phyloP scores from a whole-genome alignment of 2,888 invertebrate species.

The Limnephilus lunatus region DNA sequence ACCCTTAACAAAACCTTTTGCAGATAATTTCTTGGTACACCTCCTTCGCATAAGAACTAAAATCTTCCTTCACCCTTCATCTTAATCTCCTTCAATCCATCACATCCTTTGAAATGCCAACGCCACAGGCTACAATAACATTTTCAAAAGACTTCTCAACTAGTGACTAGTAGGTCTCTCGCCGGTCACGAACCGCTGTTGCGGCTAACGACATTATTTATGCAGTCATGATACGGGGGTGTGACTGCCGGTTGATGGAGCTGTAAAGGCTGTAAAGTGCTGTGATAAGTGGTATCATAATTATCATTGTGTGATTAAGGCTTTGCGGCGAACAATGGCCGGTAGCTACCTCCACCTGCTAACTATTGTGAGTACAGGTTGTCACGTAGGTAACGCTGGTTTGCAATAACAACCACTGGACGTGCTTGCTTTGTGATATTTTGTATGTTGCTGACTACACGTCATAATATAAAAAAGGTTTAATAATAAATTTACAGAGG shows the following conservation, averaged over 20 bases:
- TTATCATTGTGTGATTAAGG: not conserved
- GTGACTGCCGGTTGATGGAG: conserved; percentile 12
- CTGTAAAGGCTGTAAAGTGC: not conserved
- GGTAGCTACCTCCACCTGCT: not conserved
- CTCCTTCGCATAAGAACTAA: not conserved
- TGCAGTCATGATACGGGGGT: conserved; percentile 23
- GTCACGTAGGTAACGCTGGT: not conserved
- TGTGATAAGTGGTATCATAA: conserved; percentile 4
- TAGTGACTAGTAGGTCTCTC: not conserved
- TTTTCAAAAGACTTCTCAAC: conserved; percentile 3
- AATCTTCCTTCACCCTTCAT: not conserved
- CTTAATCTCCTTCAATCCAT: conserved; percentile 24
- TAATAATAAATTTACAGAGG: too few species aligned
- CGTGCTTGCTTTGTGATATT: not conserved
- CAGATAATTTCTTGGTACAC: not conserved
- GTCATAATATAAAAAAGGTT: not conserved
- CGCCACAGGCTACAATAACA: conserved; percentile 6
- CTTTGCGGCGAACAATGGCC: not conserved
- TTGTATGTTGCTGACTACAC: not conserved
- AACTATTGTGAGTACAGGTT: not conserved
- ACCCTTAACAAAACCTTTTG: too few species aligned
- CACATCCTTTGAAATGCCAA: conserved; percentile 30
- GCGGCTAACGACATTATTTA: conserved; percentile 7
- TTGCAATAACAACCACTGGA: not conserved
- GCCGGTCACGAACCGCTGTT: conserved; percentile 6